Evolutionary conservation across 2,888 invertebrate species (phyloP), one percentile per base, ranked within the genome.

Genomic region (Melitaea athalia): DNA sequence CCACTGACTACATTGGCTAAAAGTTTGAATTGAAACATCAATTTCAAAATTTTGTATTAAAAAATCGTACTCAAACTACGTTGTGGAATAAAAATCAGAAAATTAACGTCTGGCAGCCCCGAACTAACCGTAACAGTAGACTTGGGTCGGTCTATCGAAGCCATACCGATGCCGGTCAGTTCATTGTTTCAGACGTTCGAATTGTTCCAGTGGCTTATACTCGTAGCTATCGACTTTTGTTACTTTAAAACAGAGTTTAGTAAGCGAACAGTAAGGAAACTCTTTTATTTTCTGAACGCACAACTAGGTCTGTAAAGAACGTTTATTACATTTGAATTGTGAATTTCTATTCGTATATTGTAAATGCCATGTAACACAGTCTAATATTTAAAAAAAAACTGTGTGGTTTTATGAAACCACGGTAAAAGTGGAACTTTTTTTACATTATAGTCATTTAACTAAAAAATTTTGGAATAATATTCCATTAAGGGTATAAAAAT

Each of bases 181-280:
- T 52, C 52, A 52, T 52, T 52, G 52, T 52, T 52, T 52, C 24
- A 52, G 52, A 52, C 52, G 52, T 52, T 24, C 24, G 52, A 52
- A 52, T 52, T 52, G 31, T 52, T 52, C 52, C 52, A 52, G 52
- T 52, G 52, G 52, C 52, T 52, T 52, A 52, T 24, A 24, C 24
- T 24, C 24, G 24, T 24, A 24, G 52, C 17, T 52, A 52, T 52
- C 52, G 24, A 52, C 52, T 52, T 50, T 52, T 52, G 17, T 24
- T 52, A 24, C 24, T 52, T 52, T 52, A 52, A 17, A 52, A 52
- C 17, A 52, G 52, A 31, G 52, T 24, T 52, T 52, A 52, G 17
- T 17, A 24, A 52, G 24, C 24, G 24, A 12, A 52, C 17, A 52
- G 12, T 24, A 5, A 24, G 12, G 24, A 11, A 45, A 5, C 0